Conservation (phyloP, 1,140 invertebrate genomes). For the Agraylea sexmaculata region DNA sequence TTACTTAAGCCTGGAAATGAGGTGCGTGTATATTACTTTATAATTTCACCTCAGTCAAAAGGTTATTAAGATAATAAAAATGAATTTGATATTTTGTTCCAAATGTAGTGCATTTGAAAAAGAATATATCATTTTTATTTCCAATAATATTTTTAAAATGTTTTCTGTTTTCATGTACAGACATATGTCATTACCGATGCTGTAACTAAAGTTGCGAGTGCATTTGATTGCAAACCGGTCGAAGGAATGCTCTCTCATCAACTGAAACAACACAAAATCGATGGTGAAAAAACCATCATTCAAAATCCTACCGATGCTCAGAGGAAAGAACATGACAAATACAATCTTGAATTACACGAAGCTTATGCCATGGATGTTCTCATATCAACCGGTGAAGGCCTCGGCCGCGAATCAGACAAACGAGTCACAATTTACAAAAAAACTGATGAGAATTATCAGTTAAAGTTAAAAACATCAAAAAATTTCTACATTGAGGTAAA, state of each 20-base stretch:
- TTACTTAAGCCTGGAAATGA: conserved; percentile 85
- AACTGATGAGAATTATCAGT: conserved; percentile 91
- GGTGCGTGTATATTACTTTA: conserved; percentile 38
- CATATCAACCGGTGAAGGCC: conserved; percentile 85
- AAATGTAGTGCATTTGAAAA: conserved; percentile 2
- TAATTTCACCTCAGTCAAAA: conserved; percentile 21
- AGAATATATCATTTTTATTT: background rate
- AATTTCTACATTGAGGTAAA: conserved; percentile 84
- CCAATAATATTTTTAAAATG: background rate
- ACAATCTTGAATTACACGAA: conserved; percentile 91
- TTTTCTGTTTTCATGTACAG: conserved; percentile 50
- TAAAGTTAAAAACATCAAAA: conserved; percentile 94
- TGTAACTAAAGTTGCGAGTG: conserved; percentile 85
- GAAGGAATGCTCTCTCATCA: conserved; percentile 99
- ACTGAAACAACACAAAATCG: conserved; percentile 90
- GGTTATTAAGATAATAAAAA: conserved; percentile 22
- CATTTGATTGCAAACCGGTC: conserved; percentile 93
- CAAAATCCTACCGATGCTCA: conserved; percentile 96
- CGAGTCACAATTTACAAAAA: conserved; percentile 97
- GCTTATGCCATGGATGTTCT: conserved; percentile 98
- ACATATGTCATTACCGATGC: conserved; percentile 86
- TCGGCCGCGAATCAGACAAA: conserved; percentile 83
- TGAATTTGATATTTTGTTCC: conserved; percentile 11
- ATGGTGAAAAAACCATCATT: conserved; percentile 98
- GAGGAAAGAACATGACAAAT: conserved; percentile 95